phyloP scores from a whole-genome alignment of 2,888 invertebrate species.

The Pteria penguin region DNA sequence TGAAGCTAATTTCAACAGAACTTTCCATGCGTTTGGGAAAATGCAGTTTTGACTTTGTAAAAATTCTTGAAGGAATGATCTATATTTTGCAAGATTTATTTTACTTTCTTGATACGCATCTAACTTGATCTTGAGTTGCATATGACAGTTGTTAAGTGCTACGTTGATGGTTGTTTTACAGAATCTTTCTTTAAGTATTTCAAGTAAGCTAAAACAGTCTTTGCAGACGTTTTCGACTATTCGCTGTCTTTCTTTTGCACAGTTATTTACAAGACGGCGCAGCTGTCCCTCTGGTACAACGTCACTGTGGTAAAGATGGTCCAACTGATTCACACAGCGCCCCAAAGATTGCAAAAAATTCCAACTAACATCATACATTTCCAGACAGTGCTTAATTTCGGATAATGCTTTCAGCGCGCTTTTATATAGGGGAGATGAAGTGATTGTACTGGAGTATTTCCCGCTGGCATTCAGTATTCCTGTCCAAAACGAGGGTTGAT shows the following conservation, averaged over 20 bases:
- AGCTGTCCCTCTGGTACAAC: background rate
- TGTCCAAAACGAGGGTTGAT: background rate
- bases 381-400: background rate
- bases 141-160: background rate
- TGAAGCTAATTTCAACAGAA: background rate
- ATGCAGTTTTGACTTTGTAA: background rate
- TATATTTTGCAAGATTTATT: background rate
- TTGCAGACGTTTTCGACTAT: background rate
- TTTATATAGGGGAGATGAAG: background rate
- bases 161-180: too few relatives aligned
- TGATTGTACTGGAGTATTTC: background rate
- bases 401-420: background rate
- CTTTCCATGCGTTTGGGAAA: background rate
- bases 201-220: background rate
- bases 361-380: background rate
- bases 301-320: background rate
- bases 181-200: background rate
- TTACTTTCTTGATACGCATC: background rate
- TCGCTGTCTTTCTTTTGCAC: background rate
- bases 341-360: background rate
- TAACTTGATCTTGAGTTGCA: background rate
- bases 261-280: background rate
- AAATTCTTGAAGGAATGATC: background rate
- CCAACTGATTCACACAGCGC: background rate
- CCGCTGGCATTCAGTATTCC: background rate